Base-by-base conservation (phyloP, 2,113 vertebrate genomes). In the Chrysochloris asiatica region DNA sequence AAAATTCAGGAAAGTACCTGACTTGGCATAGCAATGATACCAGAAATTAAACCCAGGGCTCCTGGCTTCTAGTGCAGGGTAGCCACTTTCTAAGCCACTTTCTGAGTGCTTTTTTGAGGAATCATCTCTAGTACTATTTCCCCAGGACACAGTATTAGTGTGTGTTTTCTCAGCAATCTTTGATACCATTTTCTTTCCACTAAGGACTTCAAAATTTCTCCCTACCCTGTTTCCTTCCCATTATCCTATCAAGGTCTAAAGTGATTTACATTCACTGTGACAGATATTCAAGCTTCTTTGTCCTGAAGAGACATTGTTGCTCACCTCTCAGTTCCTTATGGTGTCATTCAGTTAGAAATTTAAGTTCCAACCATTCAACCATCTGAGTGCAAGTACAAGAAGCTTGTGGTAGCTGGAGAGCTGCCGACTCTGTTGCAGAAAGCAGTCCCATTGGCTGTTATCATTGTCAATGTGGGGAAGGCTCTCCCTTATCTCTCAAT, bases 101-200 rank as follows among this genome's bases (percentile, higher is more conserved):
- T n/a, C n/a, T n/a, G n/a, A n/a, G n/a, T n/a, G n/a, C n/a, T 87
- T 72, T 76, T 6, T 11, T 63, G 41, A 65, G 83, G 89, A 95
- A 92, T n/a, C 93, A 94, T 59, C 79, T 82, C 9, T 50, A 50
- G 48, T 50, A 8, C 16, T 43, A 47, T 24, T 77, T 95, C 56
- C 81, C 36, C 22, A 9, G 38, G 48, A 12, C 30, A 43, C 7
- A 65, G 9, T 24, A 72, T 72, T 41, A 21, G 16, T 30, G 1
- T 1, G 43, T 48, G 33, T 11, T 69, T 88, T 87, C 19, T 36
- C 63, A 82, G 33, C n/a, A 17, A 50, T 52, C 10, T 65, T 77
- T 77, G 26, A 72, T 24, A 48, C 19, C 36, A 0, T 45, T 79
- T 93, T 95, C 63, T 89, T 76, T 78, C 52, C 33, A 16, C 43